phyloP scores from a whole-genome alignment of 2,888 invertebrate genomes.

The Drosophila gaucha region DNA sequence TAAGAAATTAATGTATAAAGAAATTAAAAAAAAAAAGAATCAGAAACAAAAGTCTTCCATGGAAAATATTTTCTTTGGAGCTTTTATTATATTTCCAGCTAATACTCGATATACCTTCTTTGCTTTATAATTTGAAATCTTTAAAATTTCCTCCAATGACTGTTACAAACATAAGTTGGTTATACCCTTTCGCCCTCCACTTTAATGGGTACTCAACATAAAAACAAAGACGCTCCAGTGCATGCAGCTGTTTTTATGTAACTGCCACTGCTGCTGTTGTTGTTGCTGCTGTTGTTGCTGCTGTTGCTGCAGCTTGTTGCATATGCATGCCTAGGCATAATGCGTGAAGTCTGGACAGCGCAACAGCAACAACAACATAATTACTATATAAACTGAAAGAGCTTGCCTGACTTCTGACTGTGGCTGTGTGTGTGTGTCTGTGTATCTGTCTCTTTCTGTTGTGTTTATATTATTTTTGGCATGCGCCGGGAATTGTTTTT shows the following conservation, averaged over 20 bases:
- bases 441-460: constrained; percentile 16
- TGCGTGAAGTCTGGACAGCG: constrained; percentile 59
- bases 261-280: constrained; percentile 31
- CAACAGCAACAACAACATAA: constrained; percentile 40
- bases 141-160: background rate
- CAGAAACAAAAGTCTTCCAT: too few relatives aligned
- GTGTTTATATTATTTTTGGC: constrained; percentile 51
- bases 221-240: constrained; percentile 35
- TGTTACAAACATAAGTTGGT: background rate
- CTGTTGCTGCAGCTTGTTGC: constrained; percentile 55
- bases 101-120: too few relatives aligned
- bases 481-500: constrained; percentile 59
- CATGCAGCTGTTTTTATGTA: constrained; percentile 43
- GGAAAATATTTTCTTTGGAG: too few relatives aligned
- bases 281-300: constrained; percentile 25
- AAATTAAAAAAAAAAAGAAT: too few relatives aligned
- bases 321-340: constrained; percentile 61
- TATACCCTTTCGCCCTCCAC: background rate
- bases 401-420: constrained; percentile 50
- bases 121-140: too few relatives aligned
- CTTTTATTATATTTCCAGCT: too few relatives aligned
- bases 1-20: too few relatives aligned
- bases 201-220: constrained; percentile 15
- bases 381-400: constrained; percentile 61
- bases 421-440: constrained; percentile 8